Conservation (phyloP, 2,797 vertebrate species). For the Pangasius larnaudii region DNA sequence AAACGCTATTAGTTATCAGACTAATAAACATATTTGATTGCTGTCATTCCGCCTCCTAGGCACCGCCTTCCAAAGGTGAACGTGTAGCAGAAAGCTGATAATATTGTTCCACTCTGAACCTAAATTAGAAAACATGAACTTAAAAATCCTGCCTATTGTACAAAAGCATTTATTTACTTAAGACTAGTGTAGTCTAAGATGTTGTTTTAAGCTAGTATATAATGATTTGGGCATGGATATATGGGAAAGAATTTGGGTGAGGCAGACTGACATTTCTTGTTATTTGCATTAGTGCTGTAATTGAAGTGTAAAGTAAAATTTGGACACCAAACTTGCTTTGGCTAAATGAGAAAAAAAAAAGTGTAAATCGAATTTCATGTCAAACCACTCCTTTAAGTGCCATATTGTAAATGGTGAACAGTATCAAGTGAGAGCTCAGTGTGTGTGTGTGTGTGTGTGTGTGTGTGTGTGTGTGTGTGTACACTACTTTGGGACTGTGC, state of each 20-base stretch:
- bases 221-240: neutral
- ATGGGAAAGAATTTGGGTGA: neutral
- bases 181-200: neutral
- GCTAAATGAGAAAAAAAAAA: neutral
- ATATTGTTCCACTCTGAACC: neutral
- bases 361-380: neutral
- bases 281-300: neutral
- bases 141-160: neutral
- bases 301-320: neutral
- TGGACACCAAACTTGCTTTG: neutral
- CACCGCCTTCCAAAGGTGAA: neutral
- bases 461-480: conserved; percentile 16
- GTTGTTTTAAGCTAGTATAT: neutral
- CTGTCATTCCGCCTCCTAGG: too few species aligned
- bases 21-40: too few species aligned
- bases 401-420: neutral
- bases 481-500: conserved; percentile 52
- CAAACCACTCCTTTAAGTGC: neutral
- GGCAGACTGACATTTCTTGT: neutral
- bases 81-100: neutral
- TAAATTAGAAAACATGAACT: neutral
- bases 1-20: too few species aligned
- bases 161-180: neutral
- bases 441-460: neutral
- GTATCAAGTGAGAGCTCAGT: neutral